Evolutionary conservation across 2,113 vertebrate species (phyloP).

Genomic region (Hylia prasina): DNA sequence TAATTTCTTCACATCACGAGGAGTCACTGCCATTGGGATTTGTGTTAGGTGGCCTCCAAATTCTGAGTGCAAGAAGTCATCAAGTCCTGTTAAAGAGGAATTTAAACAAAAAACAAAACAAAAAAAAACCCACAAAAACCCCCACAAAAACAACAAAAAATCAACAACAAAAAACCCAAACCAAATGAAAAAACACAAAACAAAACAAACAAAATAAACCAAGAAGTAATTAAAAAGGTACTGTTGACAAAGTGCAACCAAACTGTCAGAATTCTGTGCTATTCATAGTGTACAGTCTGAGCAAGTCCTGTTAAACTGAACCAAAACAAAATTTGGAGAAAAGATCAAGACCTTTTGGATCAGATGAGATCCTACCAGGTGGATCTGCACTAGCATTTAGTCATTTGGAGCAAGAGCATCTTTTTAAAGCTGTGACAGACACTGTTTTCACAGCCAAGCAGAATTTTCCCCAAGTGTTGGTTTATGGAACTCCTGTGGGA

Average conservation of each 20-base stretch:
- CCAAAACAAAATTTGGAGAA: background rate
- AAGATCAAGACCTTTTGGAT: background rate
- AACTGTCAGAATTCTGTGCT: background rate
- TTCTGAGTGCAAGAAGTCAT: background rate
- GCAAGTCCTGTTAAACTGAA: background rate
- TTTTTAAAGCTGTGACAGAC: background rate
- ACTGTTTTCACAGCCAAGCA: background rate
- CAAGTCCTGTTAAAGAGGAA: background rate
- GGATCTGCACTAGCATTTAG: background rate
- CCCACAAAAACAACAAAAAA: no score
- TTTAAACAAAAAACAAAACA: background rate
- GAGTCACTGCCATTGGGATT: background rate
- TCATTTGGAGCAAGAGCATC: background rate
- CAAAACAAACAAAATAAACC: background rate
- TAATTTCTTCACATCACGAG: accelerated
- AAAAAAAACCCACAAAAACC: no score
- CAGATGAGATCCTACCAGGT: background rate
- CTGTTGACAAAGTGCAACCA: background rate
- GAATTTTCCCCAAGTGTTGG: background rate
- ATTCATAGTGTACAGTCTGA: background rate
- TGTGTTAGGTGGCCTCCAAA: background rate
- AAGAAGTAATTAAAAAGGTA: no score
- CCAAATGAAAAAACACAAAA: no score
- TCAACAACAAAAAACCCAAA: background rate
- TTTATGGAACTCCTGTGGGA: background rate